Conservation (phyloP, 2,113 vertebrate genomes). For the Sterna hirundo region DNA sequence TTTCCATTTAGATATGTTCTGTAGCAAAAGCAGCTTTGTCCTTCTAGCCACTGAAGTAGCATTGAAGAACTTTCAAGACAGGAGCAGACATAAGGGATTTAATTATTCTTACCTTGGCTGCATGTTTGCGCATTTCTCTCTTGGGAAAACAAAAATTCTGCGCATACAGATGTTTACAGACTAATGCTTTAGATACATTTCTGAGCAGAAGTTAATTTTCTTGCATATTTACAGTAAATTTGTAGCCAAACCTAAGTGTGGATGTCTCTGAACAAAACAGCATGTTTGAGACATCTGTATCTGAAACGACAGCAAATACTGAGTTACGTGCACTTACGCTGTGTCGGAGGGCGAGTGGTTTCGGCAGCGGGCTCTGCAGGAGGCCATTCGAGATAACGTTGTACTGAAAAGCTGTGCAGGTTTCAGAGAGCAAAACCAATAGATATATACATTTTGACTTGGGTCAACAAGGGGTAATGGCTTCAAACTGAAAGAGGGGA, state of each 20-base stretch:
- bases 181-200: not conserved
- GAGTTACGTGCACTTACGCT: not conserved
- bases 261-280: not conserved
- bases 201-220: not conserved
- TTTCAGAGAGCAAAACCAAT: not conserved
- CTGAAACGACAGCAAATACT: not conserved
- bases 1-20: not conserved
- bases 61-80: not conserved
- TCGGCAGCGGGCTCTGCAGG: not conserved
- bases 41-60: not conserved
- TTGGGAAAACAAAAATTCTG: not conserved
- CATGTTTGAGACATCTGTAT: not conserved
- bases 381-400: not conserved
- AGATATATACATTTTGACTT: not conserved
- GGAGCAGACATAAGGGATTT: not conserved
- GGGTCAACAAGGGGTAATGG: not conserved
- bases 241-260: not conserved
- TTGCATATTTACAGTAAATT: not conserved
- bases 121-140: not conserved
- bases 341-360: not conserved
- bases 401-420: not conserved
- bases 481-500: not conserved
- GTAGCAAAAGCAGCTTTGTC: constrained; percentile 10
- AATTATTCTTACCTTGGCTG: not conserved
- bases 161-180: not conserved